Evolutionary conservation across 2,888 invertebrate genomes (phyloP).

Genomic region (Chymomyza caudatula): DNA sequence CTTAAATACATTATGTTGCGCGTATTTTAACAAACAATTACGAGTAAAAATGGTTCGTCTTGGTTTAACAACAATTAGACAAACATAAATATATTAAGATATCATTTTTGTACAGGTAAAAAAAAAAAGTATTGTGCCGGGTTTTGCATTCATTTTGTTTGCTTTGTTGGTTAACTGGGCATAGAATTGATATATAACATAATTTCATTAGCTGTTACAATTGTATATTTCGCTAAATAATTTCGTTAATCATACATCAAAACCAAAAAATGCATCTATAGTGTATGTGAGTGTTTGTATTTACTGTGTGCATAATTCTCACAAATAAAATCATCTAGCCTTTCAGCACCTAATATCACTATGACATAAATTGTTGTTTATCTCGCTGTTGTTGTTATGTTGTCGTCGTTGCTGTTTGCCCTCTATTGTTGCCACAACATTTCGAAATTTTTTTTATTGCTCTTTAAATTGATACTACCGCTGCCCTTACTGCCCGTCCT

Average conservation of each 20-base stretch:
- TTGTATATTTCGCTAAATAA: conserved; percentile 41
- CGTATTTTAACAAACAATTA: not conserved
- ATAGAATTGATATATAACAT: not conserved
- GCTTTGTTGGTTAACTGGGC: conserved; percentile 18
- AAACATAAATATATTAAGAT: not conserved
- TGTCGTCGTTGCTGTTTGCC: conserved; percentile 6
- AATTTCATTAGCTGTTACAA: conserved; percentile 15
- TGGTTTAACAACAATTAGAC: too few relatives aligned
- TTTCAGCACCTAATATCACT: not conserved
- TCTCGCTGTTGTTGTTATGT: conserved; percentile 14
- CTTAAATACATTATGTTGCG: conserved; percentile 12
- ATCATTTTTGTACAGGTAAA: conserved; percentile 8
- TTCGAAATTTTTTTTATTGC: not conserved
- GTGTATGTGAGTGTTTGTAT: not conserved
- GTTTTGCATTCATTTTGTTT: conserved; percentile 18
- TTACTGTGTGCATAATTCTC: not conserved
- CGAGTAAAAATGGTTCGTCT: not conserved
- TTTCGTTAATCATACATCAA: conserved; percentile 18
- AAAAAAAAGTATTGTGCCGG: conserved; percentile 20
- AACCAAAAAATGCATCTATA: conserved; percentile 16
- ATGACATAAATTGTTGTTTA: not conserved
- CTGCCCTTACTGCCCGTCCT: not conserved
- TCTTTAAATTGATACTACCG: not conserved
- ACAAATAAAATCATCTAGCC: not conserved
- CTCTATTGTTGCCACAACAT: not conserved